Evolutionary conservation across 1,140 invertebrate genomes (phyloP).

Genomic region (Polyergus mexicanus): DNA sequence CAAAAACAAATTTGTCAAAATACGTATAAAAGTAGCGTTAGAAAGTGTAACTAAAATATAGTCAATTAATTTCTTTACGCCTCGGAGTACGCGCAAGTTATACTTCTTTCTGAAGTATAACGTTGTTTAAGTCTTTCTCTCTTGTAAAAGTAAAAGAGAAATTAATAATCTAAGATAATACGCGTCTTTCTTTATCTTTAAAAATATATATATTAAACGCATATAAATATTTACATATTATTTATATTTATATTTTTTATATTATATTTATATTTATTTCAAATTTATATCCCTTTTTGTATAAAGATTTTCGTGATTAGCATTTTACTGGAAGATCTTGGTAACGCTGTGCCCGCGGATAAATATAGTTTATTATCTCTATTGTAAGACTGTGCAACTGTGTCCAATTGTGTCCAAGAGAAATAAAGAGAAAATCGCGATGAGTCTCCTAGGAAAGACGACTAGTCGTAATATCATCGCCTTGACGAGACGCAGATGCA

Average conservation of each 20-base stretch:
- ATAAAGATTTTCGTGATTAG: neutral
- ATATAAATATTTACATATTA: no score
- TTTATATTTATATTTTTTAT: no score
- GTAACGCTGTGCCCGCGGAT: constrained; percentile 4
- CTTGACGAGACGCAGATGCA: constrained; percentile 14
- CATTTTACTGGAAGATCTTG: constrained; percentile 16
- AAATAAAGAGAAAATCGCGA: constrained; percentile 12
- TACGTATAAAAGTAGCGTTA: neutral
- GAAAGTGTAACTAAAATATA: constrained; percentile 50
- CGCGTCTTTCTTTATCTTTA: neutral
- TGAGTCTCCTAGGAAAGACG: neutral
- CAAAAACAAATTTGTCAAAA: constrained; percentile 36
- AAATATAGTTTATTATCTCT: constrained; percentile 32
- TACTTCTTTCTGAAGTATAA: neutral
- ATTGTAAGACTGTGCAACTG: neutral
- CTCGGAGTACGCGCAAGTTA: neutral
- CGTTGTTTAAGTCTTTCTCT: neutral
- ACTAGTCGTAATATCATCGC: neutral
- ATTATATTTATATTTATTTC: no score
- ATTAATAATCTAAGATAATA: neutral
- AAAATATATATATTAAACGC: no score
- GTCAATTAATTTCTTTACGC: constrained; percentile 18
- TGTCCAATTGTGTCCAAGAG: neutral
- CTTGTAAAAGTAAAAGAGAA: neutral
- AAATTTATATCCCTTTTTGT: neutral